These are phyloP conservation scores for Mimachlamys varia DNA, from an alignment of 2,888 invertebrate genomes.

Conservation along the genomic window DNA sequence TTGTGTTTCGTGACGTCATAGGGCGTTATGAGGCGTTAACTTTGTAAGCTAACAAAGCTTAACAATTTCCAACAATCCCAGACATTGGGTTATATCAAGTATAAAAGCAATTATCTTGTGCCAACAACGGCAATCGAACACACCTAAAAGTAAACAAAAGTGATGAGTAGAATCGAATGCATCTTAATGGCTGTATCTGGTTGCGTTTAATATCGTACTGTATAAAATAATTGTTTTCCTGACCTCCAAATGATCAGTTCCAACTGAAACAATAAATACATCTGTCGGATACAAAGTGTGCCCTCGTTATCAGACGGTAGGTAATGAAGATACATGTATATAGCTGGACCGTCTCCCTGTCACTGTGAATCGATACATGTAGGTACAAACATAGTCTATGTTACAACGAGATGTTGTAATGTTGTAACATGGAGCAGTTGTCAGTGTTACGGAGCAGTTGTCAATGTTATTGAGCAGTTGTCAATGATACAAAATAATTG, in stretches of 20 bases:
- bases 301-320: neutral
- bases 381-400: too few relatives aligned
- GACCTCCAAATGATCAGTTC: neutral
- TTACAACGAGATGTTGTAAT: too few relatives aligned
- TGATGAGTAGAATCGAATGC: neutral
- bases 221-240: slow-evolving; percentile 11
- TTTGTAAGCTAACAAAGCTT: neutral
- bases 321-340: neutral
- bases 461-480: too few relatives aligned
- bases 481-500: too few relatives aligned
- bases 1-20: neutral
- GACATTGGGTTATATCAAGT: neutral
- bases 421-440: too few relatives aligned
- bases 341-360: neutral
- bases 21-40: neutral
- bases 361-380: neutral
- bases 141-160: neutral
- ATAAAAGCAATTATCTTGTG: slow-evolving; percentile 11
- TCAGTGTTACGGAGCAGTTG: too few relatives aligned
- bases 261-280: neutral
- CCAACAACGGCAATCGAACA: neutral
- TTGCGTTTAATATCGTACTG: neutral
- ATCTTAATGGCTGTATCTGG: neutral
- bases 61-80: neutral
- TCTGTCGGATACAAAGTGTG: neutral